phyloP scores from a whole-genome alignment of 2,113 vertebrate genomes.

The Leptobrachium leishanense region DNA sequence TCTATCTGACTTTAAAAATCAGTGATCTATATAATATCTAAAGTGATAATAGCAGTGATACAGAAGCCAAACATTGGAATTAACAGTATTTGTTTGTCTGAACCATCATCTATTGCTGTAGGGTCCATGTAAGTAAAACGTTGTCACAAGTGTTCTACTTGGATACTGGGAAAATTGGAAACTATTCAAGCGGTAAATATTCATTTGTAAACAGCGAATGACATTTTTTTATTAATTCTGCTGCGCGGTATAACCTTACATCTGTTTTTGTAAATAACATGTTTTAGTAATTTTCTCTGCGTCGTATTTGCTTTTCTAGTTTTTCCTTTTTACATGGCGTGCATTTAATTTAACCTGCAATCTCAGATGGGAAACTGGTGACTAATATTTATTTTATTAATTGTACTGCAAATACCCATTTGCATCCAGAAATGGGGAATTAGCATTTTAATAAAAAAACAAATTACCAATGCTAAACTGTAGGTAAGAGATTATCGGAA shows the following conservation, averaged over 20 bases:
- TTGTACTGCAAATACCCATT: slow-evolving; percentile 14
- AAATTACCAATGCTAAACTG: slow-evolving; percentile 8
- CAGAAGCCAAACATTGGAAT: no score
- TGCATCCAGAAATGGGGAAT: slow-evolving; percentile 24
- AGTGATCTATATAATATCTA: no score
- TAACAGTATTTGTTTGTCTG: no score
- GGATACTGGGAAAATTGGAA: no score
- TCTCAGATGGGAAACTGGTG: slow-evolving; percentile 35
- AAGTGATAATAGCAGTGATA: no score
- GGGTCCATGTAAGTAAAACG: no score
- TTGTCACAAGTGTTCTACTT: no score
- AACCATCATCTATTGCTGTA: no score
- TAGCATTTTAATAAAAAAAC: slow-evolving; percentile 43
- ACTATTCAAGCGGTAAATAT: no score
- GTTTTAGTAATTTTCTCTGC: slow-evolving; percentile 9
- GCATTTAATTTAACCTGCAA: slow-evolving; percentile 34
- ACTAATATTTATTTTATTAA: slow-evolving; percentile 44
- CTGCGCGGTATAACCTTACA: background rate
- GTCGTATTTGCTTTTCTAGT: slow-evolving; percentile 1
- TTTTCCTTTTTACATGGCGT: slow-evolving; percentile 3
- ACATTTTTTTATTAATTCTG: background rate
- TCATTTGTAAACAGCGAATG: background rate
- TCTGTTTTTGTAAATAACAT: background rate
- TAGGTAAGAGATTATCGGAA: slow-evolving; percentile 8
- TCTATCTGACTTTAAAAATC: no score